phyloP scores from a whole-genome alignment of 2,113 vertebrate genomes.

The Syngnathus scovelli region DNA sequence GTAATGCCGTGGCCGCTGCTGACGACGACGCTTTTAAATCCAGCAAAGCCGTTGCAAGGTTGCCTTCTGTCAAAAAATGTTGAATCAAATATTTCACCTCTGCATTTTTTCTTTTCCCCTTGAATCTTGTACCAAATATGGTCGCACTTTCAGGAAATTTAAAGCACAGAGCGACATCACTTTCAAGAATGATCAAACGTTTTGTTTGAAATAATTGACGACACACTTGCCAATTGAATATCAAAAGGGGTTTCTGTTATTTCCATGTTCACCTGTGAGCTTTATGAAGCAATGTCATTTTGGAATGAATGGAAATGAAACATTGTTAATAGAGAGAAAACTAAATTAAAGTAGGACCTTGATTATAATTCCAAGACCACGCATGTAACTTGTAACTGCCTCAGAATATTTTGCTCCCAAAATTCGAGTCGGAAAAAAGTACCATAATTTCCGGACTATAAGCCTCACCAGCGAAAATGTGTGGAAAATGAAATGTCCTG shows the following conservation, averaged over 20 bases:
- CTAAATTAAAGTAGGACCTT: neutral
- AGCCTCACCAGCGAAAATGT: too few relatives aligned
- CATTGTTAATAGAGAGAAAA: slow-evolving; percentile 22
- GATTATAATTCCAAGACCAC: neutral
- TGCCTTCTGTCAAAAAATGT: slow-evolving; percentile 58
- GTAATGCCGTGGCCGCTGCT: slow-evolving; percentile 54
- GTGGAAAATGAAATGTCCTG: too few relatives aligned
- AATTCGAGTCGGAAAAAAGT: too few relatives aligned
- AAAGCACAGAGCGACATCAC: slow-evolving; percentile 15
- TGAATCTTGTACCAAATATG: slow-evolving; percentile 21
- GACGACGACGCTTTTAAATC: slow-evolving; percentile 56
- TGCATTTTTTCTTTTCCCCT: slow-evolving; percentile 14
- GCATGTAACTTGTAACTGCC: neutral
- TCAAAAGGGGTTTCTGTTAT: slow-evolving; percentile 22
- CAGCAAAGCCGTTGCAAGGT: slow-evolving; percentile 38
- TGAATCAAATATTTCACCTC: slow-evolving; percentile 52
- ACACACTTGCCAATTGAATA: slow-evolving; percentile 28
- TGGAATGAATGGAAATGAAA: slow-evolving; percentile 50
- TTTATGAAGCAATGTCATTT: slow-evolving; percentile 38
- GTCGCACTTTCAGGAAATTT: slow-evolving; percentile 22
- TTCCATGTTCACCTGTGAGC: slow-evolving; percentile 31
- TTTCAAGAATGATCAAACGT: slow-evolving; percentile 37
- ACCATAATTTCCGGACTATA: too few relatives aligned
- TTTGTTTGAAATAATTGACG: slow-evolving; percentile 43
- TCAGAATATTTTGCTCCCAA: too few relatives aligned